Base-by-base conservation (phyloP, 2,888 invertebrate species). In the Antheraea yamamai region DNA sequence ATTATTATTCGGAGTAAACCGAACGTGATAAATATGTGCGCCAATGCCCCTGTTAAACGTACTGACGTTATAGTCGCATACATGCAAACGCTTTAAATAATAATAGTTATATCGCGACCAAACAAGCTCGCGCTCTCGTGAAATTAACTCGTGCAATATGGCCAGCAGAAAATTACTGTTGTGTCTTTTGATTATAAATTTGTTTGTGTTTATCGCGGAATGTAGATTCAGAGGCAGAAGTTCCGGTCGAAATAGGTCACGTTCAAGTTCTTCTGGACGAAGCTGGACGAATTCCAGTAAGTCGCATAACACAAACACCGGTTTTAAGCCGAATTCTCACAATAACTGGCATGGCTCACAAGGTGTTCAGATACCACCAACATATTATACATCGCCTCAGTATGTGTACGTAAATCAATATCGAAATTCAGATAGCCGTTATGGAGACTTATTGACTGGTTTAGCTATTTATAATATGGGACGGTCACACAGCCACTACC, bases 401-500 rank as follows among this genome's bases (percentile, higher is more conserved):
- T 87, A 93, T 71, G 85, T 91, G 1, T 94, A 94, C 78, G 82
- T 94, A 12, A 88, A 85, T 18, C 87, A 93, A 78, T 94, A 94
- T 77, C 89, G 92, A 78, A 82, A 91, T 79, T 94, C 94, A 10
- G 85, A 84, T 30, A 94, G 94, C 78, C 89, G 91, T 12, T 95
- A 90, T 76, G 83, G 91, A 76, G 90, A 94, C 77, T 79, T 95
- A 18, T 81, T 95, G 76, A 93, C 91, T 26, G 94, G 94, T 2
- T 80, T 95, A 61, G 82, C 94, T 18, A 82, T 94, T 58, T 94
- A 95, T 77, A 94, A 95, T 78, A 84, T 94, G 80, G 92, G 92
- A 2, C 89, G 94, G 16, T 93, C 94, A 4, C 88, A 92, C 74
- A 87, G 82, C 73, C 84, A 91, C 78, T 84, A 92, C 76, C 82